A percentile compares a stretch with the other conserved stretches of the same genome.
phyloP scores from a whole-genome alignment of 2,797 vertebrate species.

The Malacoctenus gilli region DNA sequence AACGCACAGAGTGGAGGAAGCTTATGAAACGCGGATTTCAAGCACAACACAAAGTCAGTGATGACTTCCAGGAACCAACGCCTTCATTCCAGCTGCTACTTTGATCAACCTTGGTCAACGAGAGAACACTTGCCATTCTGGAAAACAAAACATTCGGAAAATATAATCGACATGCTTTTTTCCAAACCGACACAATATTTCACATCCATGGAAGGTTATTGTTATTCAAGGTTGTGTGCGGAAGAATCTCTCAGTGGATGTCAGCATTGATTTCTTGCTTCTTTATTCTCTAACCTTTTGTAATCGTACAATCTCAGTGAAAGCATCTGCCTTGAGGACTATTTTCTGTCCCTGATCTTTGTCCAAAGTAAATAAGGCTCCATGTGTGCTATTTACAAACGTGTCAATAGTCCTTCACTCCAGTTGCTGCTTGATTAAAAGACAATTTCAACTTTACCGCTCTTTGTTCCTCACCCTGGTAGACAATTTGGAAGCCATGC shows the following conservation, averaged over 20 bases:
- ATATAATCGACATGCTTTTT: conserved; percentile 1
- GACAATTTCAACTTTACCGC: not conserved
- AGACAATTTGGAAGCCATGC: conserved; percentile 94
- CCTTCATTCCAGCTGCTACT: not conserved
- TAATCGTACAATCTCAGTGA: conserved; percentile 9
- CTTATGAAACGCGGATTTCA: conserved; percentile 9
- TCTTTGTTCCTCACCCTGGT: conserved; percentile 85
- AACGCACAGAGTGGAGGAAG: not conserved
- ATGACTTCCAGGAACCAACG: conserved; percentile 7
- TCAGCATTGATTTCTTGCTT: conserved; percentile 11
- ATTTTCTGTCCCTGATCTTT: conserved; percentile 9
- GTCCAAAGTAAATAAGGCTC: conserved; percentile 18
- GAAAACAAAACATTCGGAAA: not conserved
- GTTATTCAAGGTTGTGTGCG: conserved; percentile 18
- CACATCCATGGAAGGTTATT: not conserved
- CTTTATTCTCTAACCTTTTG: conserved; percentile 22
- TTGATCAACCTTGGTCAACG: not conserved
- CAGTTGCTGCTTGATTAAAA: conserved; percentile 11
- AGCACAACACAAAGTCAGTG: not conserved
- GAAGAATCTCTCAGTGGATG: not conserved
- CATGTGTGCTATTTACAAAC: conserved; percentile 15
- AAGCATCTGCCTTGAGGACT: not conserved
- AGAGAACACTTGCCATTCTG: not conserved
- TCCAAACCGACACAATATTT: not conserved
- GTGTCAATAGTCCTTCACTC: conserved; percentile 10